These are phyloP conservation scores for Phoeniculus purpureus DNA, from an alignment of 2,797 vertebrate species.

Conservation along the genomic window DNA sequence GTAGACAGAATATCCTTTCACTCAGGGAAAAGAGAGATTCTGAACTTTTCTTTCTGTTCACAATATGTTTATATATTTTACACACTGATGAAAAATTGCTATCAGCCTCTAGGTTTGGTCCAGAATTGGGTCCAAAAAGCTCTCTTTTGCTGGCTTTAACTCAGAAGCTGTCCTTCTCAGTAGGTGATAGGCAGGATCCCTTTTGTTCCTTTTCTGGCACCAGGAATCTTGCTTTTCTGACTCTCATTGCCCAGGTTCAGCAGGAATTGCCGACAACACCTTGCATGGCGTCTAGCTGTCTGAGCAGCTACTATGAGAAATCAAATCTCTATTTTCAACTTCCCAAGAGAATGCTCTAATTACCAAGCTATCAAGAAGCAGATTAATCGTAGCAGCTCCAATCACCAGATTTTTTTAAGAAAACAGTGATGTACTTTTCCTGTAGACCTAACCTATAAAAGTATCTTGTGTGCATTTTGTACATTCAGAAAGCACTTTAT, in stretches of 20 bases:
- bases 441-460: background rate
- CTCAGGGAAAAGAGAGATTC: background rate
- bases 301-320: constrained; percentile 27
- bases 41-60: background rate
- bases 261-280: background rate
- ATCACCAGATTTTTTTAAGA: background rate
- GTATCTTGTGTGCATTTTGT: background rate
- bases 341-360: constrained; percentile 49
- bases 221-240: background rate
- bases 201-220: background rate
- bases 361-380: constrained; percentile 45
- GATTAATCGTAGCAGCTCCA: constrained; percentile 23
- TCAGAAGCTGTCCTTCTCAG: background rate
- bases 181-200: background rate
- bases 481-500: background rate
- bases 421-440: background rate
- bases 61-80: background rate
- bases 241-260: background rate
- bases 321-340: constrained; percentile 48
- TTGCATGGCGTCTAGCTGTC: background rate
- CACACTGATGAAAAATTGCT: background rate
- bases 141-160: background rate
- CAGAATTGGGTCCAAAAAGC: background rate
- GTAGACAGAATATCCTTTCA: background rate
- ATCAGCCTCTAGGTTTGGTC: background rate